phyloP scores from a whole-genome alignment of 2,888 invertebrate species.

The Drosophila hamatofila region DNA sequence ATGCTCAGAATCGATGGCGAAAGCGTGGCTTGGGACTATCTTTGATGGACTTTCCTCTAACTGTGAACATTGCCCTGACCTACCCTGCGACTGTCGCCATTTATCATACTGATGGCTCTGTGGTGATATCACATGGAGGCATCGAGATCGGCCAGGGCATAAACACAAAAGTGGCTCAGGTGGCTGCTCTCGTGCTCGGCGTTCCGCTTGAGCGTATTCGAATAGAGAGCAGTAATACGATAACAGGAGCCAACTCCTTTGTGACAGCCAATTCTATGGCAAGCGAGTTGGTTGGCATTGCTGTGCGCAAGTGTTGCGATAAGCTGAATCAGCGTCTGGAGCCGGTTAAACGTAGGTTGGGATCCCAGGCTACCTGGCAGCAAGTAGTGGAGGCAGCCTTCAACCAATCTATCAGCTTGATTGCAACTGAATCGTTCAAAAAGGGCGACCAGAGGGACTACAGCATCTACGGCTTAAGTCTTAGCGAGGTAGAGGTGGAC shows the following conservation, averaged over 20 bases:
- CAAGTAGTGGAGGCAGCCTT: constrained; percentile 76
- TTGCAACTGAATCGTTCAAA: constrained; percentile 87
- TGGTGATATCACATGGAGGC: constrained; percentile 90
- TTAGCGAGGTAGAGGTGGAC: constrained; percentile 91
- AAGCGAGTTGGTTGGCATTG: constrained; percentile 88
- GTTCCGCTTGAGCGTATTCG: constrained; percentile 83
- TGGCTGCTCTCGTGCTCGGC: constrained; percentile 89
- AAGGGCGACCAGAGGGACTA: constrained; percentile 87
- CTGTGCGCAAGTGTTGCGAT: constrained; percentile 88
- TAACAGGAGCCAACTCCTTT: constrained; percentile 87
- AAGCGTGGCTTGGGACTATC: constrained; percentile 90
- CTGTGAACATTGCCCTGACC: constrained; percentile 29
- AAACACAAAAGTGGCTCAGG: constrained; percentile 90
- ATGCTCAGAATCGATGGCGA: constrained; percentile 91
- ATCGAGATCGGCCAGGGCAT: constrained; percentile 91
- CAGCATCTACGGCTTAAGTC: constrained; percentile 88
- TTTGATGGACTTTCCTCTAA: constrained; percentile 86
- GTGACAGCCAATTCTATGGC: constrained; percentile 87
- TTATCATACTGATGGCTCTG: constrained; percentile 90
- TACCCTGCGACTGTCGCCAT: constrained; percentile 89
- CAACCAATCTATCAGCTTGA: constrained; percentile 86
- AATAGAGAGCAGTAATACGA: constrained; percentile 56
- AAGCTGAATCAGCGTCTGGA: constrained; percentile 87
- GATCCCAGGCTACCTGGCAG: constrained; percentile 86
- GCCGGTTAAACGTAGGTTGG: constrained; percentile 86